These are phyloP conservation scores for Scaptomyza caliginosa DNA, from an alignment of 2,888 invertebrate genomes.

Conservation along the genomic window DNA sequence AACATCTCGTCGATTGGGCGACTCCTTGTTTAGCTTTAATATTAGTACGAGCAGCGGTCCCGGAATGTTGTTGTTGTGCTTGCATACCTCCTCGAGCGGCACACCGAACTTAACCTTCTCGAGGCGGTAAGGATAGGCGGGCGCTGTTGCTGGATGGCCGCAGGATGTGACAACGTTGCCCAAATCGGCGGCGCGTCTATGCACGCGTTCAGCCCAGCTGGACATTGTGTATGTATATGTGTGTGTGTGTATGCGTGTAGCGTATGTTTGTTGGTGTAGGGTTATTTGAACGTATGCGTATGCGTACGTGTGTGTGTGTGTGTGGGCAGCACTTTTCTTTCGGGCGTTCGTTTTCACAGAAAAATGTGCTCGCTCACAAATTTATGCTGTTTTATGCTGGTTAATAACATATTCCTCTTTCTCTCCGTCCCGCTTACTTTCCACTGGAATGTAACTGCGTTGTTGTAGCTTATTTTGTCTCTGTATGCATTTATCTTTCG, in stretches of 20 bases:
- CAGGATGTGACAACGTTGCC: conserved; percentile 96
- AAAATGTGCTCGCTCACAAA: conserved; percentile 71
- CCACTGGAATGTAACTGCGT: conserved; percentile 67
- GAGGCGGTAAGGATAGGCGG: conserved; percentile 92
- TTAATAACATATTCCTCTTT: conserved; percentile 58
- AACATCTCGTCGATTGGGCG: conserved; percentile 95
- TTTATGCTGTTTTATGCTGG: conserved; percentile 70
- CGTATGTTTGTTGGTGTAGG: conserved; percentile 30
- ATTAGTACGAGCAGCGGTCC: conserved; percentile 95
- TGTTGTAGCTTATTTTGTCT: conserved; percentile 38
- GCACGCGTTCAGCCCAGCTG: conserved; percentile 96
- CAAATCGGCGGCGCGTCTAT: conserved; percentile 94
- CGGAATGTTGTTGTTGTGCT: conserved; percentile 97
- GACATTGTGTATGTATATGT: conserved; percentile 85
- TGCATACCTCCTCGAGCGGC: conserved; percentile 95
- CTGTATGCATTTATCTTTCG: conserved; percentile 55
- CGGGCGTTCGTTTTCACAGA: conserved; percentile 64
- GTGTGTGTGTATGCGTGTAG: too few relatives aligned
- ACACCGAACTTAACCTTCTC: conserved; percentile 98
- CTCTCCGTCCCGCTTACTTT: conserved; percentile 44
- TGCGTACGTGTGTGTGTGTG: conserved; percentile 19
- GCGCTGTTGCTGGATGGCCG: conserved; percentile 89
- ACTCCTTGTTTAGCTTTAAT: conserved; percentile 96
- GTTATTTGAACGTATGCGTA: conserved; percentile 40
- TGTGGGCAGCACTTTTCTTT: conserved; percentile 63